Percentiles rank a stretch among this genome's conserved stretches.
phyloP scores from a whole-genome alignment of 2,888 invertebrate genomes.

The Xestobium rufovillosum region DNA sequence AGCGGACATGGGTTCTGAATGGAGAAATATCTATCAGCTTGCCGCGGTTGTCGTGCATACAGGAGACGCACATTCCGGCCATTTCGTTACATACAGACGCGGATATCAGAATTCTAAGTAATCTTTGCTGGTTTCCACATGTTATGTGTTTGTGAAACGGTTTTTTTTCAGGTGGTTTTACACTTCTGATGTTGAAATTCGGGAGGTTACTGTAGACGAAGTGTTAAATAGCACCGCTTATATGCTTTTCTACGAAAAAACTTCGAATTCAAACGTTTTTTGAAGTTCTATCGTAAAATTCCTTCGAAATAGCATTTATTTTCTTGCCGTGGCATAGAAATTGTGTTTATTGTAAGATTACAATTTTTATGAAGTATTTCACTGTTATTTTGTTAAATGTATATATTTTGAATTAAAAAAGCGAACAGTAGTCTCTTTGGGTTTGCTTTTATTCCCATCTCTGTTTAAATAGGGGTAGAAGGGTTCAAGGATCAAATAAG shows the following conservation, averaged over 20 bases:
- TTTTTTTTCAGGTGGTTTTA: constrained; percentile 66
- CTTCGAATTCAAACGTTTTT: constrained; percentile 35
- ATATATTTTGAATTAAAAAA: no score
- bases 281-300: no score
- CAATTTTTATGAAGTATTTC: no score
- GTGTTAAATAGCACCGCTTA: constrained; percentile 83
- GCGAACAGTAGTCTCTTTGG: no score
- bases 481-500: no score
- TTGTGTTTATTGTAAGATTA: no score
- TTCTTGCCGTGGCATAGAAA: no score
- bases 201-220: constrained; percentile 70
- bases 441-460: no score
- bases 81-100: constrained; percentile 89
- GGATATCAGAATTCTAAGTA: constrained; percentile 49
- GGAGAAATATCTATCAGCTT: constrained; percentile 64
- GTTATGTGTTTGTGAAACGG: neutral
- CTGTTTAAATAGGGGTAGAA: no score
- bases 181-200: constrained; percentile 79
- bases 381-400: no score
- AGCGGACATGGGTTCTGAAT: constrained; percentile 39
- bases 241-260: constrained; percentile 82
- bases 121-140: neutral
- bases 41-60: constrained; percentile 84
- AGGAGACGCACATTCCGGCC: constrained; percentile 84
- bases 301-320: no score